Base-by-base conservation (phyloP, 2,888 invertebrate species). In the Lysandra coridon region DNA sequence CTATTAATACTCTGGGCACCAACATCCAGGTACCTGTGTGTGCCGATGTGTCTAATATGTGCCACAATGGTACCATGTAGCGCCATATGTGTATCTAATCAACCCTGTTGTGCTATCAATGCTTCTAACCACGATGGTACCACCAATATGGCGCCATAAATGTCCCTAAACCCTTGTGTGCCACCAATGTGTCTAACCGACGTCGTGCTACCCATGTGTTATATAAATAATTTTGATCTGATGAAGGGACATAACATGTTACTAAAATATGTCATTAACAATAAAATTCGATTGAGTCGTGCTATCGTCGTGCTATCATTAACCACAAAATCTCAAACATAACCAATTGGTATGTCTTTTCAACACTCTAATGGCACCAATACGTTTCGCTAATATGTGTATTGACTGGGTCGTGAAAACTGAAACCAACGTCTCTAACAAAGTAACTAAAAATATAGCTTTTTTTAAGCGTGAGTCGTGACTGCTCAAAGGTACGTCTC, bases 1-100 rank as follows among this genome's bases (percentile, higher is more conserved):
- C 90, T 73, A 89, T 93, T 82, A 91, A 92, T 83, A 93, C 94
- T 3, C 23, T 94, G 73, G 92, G 93, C 87, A 86, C 87, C 79
- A 93, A 92, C 83, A 82, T 94, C 69, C 87, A 94, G 94, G 94
- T 94, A 94, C 81, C 83, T 37, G 23, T 37, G 53, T 79, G 82
- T 81, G 74, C 78, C 64, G 30, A 64, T 4, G 69, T 33, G 33
- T 33, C 33, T 69, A 40, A 49, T 73, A 33, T 78, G 53, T 17
- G 62, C 10, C 23, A 62, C 62, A 7, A 2, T 23, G n/a, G 62
- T 62, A 23, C 23, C 23, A 23, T 23, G 17, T 23, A 62, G 2
- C 23, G 23, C 23, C 62, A 62, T n/a, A n/a, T 23, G n/a, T n/a
- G 4, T 60, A 7, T 62, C 62, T 62, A 23, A 62, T 62, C n/a